These are phyloP conservation scores for Triplophysa tibetana DNA, from an alignment of 2,113 vertebrate species.

Conservation along the genomic window DNA sequence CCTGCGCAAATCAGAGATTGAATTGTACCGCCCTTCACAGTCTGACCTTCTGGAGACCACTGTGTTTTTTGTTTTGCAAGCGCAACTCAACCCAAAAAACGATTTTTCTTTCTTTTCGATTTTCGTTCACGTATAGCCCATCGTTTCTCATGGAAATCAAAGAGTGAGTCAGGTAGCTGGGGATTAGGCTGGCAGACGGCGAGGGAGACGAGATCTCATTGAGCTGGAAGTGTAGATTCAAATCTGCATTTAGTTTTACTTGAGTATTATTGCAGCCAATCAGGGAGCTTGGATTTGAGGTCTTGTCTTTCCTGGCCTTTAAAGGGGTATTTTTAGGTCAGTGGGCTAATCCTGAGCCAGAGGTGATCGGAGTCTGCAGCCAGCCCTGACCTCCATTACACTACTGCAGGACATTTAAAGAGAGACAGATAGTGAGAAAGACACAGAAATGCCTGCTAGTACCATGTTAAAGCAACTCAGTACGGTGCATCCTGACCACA, in stretches of 20 bases:
- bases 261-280: conserved; percentile 6
- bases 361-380: conserved; percentile 33
- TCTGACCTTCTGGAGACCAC: not conserved
- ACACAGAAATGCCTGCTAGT: conserved; percentile 37
- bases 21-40: not conserved
- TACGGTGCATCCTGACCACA: conserved; percentile 1
- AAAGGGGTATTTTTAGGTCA: conserved; percentile 53
- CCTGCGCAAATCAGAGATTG: not conserved
- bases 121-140: conserved; percentile 4
- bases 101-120: not conserved
- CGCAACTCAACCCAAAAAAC: not conserved
- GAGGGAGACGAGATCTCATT: not conserved
- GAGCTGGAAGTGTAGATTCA: conserved; percentile 14
- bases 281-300: conserved; percentile 21
- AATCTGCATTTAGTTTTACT: conserved; percentile 18
- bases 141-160: conserved; percentile 14
- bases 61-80: conserved; percentile 11
- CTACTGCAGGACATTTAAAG: conserved; percentile 36
- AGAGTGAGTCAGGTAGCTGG: conserved; percentile 16
- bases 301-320: conserved; percentile 27
- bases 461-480: conserved; percentile 22
- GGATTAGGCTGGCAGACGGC: not conserved
- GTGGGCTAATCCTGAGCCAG: conserved; percentile 54
- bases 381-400: conserved; percentile 46
- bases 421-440: conserved; percentile 25